A percentile compares a stretch with the other conserved stretches of the same genome.
phyloP scores from a whole-genome alignment of 2,888 invertebrate species.

The Argyresthia albistria region DNA sequence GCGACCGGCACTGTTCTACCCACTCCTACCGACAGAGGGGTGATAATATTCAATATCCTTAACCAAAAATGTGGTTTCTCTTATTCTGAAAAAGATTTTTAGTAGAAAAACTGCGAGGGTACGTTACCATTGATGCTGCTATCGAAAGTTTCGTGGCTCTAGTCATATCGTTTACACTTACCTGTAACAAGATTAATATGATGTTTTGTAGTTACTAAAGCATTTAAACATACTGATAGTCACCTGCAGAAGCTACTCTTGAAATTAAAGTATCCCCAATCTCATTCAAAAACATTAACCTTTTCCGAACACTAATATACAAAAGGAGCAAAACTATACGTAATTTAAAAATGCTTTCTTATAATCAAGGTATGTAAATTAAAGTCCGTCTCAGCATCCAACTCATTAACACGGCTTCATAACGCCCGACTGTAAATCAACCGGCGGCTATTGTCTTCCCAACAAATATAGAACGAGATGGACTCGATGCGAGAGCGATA shows the following conservation, averaged over 20 bases:
- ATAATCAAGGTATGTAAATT: conserved; percentile 8
- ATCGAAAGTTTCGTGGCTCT: not conserved
- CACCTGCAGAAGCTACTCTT: not conserved
- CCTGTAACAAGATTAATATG: conserved; percentile 17
- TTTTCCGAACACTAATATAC: not conserved
- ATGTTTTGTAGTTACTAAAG: not conserved
- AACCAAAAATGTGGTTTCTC: not conserved
- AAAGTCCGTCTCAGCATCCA: conserved; percentile 6
- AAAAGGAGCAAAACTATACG: not conserved
- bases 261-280: not conserved
- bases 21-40: conserved; percentile 23
- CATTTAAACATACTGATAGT: not conserved
- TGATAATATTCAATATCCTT: conserved; percentile 2
- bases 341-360: conserved; percentile 8
- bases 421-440: conserved; percentile 8
- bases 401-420: conserved; percentile 8
- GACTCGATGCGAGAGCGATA: conserved; percentile 1
- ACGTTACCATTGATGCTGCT: not conserved
- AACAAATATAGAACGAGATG: conserved; percentile 5
- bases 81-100: not conserved
- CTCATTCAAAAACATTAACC: too few species aligned
- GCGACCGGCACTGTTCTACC: conserved; percentile 29
- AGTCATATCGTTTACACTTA: conserved; percentile 11
- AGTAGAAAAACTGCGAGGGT: not conserved
- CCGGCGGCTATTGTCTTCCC: conserved; percentile 51